Conservation (phyloP, 2,797 vertebrate species). For the Vespertilio murinus region DNA sequence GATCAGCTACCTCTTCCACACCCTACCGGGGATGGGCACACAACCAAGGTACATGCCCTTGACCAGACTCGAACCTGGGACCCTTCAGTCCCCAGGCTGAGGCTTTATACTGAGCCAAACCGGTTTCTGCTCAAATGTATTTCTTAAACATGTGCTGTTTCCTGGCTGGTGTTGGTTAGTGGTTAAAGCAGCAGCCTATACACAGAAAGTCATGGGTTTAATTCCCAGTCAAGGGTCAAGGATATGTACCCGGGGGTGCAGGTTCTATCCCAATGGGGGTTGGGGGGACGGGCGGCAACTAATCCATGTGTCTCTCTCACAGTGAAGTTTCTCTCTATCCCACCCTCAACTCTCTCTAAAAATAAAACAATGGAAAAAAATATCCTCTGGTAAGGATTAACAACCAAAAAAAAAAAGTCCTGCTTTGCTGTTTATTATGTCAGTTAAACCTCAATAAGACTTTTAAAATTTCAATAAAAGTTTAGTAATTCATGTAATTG, state of each 20-base stretch:
- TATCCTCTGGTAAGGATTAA: neutral
- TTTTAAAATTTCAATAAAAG: constrained; percentile 25
- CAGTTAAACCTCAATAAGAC: constrained; percentile 51
- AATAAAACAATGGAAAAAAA: neutral
- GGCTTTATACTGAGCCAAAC: no score
- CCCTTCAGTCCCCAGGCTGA: no score
- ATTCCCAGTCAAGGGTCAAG: neutral
- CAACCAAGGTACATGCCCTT: no score
- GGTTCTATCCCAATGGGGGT: no score
- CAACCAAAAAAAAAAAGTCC: neutral
- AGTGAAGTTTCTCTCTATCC: neutral
- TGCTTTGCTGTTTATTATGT: neutral
- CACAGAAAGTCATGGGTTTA: neutral
- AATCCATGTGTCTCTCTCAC: neutral
- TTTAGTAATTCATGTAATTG: constrained; percentile 26
- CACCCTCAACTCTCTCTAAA: neutral
- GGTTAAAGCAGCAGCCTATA: neutral
- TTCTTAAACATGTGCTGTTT: constrained; percentile 29
- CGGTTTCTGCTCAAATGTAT: neutral
- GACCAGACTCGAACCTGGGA: no score
- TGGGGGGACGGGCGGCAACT: neutral
- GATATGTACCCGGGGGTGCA: neutral
- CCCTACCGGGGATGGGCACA: no score
- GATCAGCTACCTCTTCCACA: no score
- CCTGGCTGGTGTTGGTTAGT: neutral